These are phyloP conservation scores for Heteronetta atricapilla DNA, from an alignment of 2,113 vertebrate species.

Conservation along the genomic window DNA sequence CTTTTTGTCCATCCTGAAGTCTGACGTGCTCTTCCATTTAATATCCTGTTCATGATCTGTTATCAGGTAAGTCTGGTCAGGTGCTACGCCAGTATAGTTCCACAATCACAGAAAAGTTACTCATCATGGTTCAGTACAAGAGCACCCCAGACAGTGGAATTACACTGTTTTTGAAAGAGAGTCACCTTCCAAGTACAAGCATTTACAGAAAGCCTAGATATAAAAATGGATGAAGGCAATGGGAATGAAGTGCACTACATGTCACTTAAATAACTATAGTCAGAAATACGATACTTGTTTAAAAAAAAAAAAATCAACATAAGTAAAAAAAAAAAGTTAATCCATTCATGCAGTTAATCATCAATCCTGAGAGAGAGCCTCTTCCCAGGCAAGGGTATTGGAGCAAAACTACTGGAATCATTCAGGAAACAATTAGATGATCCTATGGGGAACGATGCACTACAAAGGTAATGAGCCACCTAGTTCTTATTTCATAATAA, in stretches of 20 bases:
- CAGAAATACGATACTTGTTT: not conserved
- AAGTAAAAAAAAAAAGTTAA: not conserved
- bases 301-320: not conserved
- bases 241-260: not conserved
- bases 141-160: not conserved
- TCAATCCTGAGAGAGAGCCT: not conserved
- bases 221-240: not conserved
- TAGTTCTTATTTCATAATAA: not conserved
- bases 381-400: not conserved
- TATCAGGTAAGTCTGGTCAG: not conserved
- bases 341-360: not conserved
- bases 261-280: not conserved
- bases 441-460: not conserved
- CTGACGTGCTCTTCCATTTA: not conserved
- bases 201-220: not conserved
- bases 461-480: constrained; percentile 11
- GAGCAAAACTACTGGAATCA: constrained; percentile 9
- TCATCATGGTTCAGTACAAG: not conserved
- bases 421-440: constrained; percentile 18
- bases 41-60: not conserved
- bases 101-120: not conserved
- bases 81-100: not conserved
- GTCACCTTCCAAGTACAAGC: not conserved
- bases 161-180: not conserved
- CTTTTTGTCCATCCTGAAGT: constrained; percentile 33